Conservation (phyloP, 2,113 vertebrate species). For the Urocitellus parryii region DNA sequence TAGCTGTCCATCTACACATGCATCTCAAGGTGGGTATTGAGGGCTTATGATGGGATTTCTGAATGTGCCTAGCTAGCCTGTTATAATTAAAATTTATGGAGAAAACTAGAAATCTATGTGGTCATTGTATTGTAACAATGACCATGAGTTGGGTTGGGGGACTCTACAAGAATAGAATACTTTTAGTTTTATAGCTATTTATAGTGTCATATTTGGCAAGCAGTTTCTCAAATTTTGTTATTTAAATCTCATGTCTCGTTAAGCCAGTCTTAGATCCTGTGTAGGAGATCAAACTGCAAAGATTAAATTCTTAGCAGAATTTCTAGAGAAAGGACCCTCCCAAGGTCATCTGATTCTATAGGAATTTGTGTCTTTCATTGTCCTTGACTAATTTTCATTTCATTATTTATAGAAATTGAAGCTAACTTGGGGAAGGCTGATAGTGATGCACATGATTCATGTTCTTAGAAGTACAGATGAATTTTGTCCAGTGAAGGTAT, state of each 20-base stretch:
- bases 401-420: not conserved
- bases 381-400: not conserved
- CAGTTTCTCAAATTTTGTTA: conserved; percentile 48
- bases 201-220: conserved; percentile 17
- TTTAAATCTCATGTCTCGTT: conserved; percentile 45
- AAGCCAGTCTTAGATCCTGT: not conserved
- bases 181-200: conserved; percentile 44
- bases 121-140: not conserved
- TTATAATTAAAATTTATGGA: not conserved
- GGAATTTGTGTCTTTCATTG: not conserved
- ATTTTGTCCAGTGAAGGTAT: not conserved
- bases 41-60: not conserved
- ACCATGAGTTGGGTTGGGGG: not conserved
- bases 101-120: not conserved
- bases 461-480: not conserved
- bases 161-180: not conserved
- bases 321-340: conserved; percentile 12
- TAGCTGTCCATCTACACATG: not conserved
- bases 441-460: not conserved
- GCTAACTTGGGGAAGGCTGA: not conserved
- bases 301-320: conserved; percentile 7
- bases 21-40: not conserved
- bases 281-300: not conserved
- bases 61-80: not conserved
- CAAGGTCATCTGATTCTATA: not conserved